Base-by-base conservation (phyloP, 2,797 vertebrate species). In the Microctenopoma stevenorrisi region DNA sequence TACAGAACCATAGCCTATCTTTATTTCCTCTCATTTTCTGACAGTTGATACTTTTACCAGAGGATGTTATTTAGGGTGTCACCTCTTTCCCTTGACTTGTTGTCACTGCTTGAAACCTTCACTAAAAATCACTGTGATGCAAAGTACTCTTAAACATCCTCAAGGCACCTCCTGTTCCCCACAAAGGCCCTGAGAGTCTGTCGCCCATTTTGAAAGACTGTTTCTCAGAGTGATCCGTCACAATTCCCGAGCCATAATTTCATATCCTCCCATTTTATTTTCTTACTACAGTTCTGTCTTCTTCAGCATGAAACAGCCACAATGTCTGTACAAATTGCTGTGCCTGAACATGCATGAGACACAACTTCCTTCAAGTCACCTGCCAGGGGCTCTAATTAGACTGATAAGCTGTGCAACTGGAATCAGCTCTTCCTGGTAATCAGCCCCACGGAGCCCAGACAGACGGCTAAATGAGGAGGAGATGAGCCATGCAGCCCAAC, bases 361-460 rank as follows among this genome's bases (percentile, higher is more conserved):
- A 72, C 76, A 62, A 73, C 87, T 91, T 88, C 85, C 90, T 91
- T 84, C 72, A 72, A 86, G 87, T 93, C 91, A 90, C 89, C 89
- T 92, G 90, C 91, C 89, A 89, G 88, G 83, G 86, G 85, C 90
- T 92, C 90, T 91, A 91, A 92, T 92, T 92, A 93, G 90, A 92
- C 89, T 90, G 88, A 92, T 93, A 92, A 92, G 91, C 88, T 85
- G 82, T 85, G 87, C 89, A 79, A 91, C 82, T 91, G 82, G 87
- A 91, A 91, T 88, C 86, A 90, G 81, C 81, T 83, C 88, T 88
- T 89, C 83, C 85, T 89, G 86, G 88, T 91, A 92, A 92, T 92
- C 91, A 92, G 89, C 91, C 91, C 89, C 88, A 79, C 88, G 82
- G 88, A 90, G 90, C 86, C 88, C 83, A 88, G 87, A 89, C 92